phyloP scores from a whole-genome alignment of 2,113 vertebrate genomes.

The Xiphophorus couchianus region DNA sequence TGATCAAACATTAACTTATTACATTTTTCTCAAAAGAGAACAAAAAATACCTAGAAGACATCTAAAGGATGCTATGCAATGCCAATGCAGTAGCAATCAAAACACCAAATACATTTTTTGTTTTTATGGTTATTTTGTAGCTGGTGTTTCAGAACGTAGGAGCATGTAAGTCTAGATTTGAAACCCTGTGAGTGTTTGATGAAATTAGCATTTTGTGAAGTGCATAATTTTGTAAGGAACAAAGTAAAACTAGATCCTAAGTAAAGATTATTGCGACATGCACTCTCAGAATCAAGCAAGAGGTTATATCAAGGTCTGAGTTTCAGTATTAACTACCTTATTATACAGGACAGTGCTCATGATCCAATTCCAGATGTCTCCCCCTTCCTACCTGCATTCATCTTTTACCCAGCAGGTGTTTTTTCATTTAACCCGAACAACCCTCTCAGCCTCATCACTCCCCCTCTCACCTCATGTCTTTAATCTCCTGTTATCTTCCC shows the following conservation, averaged over 20 bases:
- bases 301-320: neutral
- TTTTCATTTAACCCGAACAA: neutral
- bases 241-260: too few relatives aligned
- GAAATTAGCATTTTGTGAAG: too few relatives aligned
- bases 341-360: slow-evolving; percentile 30
- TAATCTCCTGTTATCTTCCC: neutral
- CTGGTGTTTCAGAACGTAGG: too few relatives aligned
- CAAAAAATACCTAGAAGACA: neutral
- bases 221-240: too few relatives aligned
- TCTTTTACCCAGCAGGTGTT: slow-evolving; percentile 5
- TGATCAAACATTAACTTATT: neutral
- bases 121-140: too few relatives aligned
- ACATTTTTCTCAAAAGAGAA: neutral
- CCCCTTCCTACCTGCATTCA: slow-evolving; percentile 12
- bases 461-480: slow-evolving; percentile 1
- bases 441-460: slow-evolving; percentile 13
- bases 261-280: too few relatives aligned
- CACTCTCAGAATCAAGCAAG: slow-evolving; percentile 4
- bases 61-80: too few relatives aligned
- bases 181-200: too few relatives aligned
- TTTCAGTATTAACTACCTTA: slow-evolving; percentile 31
- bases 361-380: slow-evolving; percentile 49
- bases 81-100: neutral
- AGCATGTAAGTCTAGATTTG: too few relatives aligned
- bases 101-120: neutral